Evolutionary conservation across 2,797 vertebrate species (phyloP).

Genomic region (Hoplostethus atlanticus): DNA sequence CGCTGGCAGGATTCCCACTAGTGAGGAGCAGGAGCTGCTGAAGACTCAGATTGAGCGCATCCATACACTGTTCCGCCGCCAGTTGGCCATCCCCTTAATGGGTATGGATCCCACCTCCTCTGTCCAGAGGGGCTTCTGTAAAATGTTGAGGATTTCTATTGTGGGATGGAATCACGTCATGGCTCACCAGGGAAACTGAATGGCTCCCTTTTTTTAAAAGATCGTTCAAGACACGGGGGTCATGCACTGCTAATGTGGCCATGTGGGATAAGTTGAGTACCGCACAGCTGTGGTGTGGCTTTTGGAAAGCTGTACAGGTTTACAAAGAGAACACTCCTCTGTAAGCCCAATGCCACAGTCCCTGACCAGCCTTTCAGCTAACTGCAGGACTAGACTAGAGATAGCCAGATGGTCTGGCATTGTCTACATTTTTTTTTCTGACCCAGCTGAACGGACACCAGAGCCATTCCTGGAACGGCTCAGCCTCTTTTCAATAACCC

Average conservation of each 20-base stretch:
- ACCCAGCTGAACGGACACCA: slow-evolving; percentile 4
- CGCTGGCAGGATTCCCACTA: slow-evolving; percentile 88
- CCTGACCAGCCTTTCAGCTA: slow-evolving; percentile 6
- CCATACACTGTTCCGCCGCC: slow-evolving; percentile 93
- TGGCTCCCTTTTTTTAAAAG: slow-evolving; percentile 2
- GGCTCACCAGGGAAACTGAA: slow-evolving; percentile 21
- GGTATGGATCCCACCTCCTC: slow-evolving; percentile 82
- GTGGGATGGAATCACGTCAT: slow-evolving; percentile 2
- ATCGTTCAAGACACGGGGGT: background rate
- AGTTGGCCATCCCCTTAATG: slow-evolving; percentile 93
- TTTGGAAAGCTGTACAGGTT: slow-evolving; percentile 10
- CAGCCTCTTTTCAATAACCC: slow-evolving; percentile 1
- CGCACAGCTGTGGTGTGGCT: background rate
- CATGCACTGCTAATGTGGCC: too few species aligned
- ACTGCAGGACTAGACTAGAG: background rate
- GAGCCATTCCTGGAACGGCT: slow-evolving; percentile 23
- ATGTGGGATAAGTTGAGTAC: slow-evolving; percentile 4
- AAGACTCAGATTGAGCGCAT: slow-evolving; percentile 92
- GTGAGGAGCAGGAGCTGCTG: slow-evolving; percentile 91
- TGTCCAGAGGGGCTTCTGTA: slow-evolving; percentile 41
- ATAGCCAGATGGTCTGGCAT: slow-evolving; percentile 42
- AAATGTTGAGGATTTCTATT: slow-evolving; percentile 28
- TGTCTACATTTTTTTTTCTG: slow-evolving; percentile 13
- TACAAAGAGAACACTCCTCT: slow-evolving; percentile 12
- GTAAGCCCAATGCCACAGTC: slow-evolving; percentile 2